Base-by-base conservation (phyloP, 53 echinoderm and acorn worm genomes). In the Holothuria leucospilota region DNA sequence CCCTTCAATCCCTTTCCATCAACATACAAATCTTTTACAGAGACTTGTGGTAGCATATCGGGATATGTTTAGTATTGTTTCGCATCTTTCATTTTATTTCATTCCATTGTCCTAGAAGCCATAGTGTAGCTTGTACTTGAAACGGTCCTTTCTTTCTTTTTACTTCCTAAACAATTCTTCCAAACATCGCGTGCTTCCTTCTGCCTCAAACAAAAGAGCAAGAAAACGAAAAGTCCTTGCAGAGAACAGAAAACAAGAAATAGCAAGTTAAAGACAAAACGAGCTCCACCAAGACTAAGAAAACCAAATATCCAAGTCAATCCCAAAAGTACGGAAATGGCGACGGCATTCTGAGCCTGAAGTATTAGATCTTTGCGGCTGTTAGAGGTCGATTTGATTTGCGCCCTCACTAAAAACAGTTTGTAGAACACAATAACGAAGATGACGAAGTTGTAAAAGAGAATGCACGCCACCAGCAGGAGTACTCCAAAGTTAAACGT, bases 241-340 rank as follows among this genome's bases (percentile, higher is more conserved):
- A 95, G 85, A 13, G 96, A 93, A 82, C 91, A 93, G 81, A 84
- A 91, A 51, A 95, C 38, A 9, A 90, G 86, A 90, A 96, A 96
- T 27, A 96, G 83, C 39, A 93, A 72, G 65, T 96, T 91, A 85
- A 93, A 93, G 59, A 87, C 29, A 46, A 91, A 67, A 20, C 78
- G 80, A 13, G 91, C 85, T 23, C 89, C 88, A 2, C 90, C 87
- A 42, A 96, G 81, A 13, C 93, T 74, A 6, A 93, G 85, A 68
- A 93, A 89, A 4, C 93, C 96, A 81, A 93, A 96, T 34, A 91
- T 39, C 96, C 96, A 96, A 12, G 96, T 91, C 29, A 96, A 79
- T n/a, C 96, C 96, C 7, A 91, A 87, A 4, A 96, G 78, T 9
- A 73, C 81, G 28, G 87, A 89, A 53, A 95, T 95, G 77, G 91